Conservation (phyloP, 2,888 invertebrate species). For the Lordiphosa andalusiaca region DNA sequence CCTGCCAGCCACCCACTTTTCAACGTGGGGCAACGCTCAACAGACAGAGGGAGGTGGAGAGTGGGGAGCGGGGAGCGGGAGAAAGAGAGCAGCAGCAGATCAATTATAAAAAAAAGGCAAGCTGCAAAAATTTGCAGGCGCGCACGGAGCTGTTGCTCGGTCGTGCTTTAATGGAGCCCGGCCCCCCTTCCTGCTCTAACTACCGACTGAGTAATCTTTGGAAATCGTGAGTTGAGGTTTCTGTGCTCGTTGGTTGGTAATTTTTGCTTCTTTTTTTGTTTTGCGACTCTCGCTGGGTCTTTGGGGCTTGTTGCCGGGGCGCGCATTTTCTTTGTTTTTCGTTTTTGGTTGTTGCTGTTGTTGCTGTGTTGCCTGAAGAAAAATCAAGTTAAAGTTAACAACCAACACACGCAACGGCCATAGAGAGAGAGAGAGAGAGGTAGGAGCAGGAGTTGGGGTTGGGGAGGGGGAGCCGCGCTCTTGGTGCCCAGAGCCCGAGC, state of each 20-base stretch:
- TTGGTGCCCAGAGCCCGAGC: slow-evolving; percentile 56
- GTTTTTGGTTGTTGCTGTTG: slow-evolving; percentile 29
- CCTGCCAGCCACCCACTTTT: neutral
- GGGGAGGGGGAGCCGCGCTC: slow-evolving; percentile 22
- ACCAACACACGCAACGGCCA: slow-evolving; percentile 56
- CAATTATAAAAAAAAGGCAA: slow-evolving; percentile 15
- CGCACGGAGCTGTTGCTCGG: slow-evolving; percentile 51
- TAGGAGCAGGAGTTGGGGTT: slow-evolving; percentile 6
- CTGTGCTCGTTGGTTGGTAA: slow-evolving; percentile 6
- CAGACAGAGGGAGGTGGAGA: slow-evolving; percentile 2
- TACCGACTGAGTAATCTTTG: slow-evolving; percentile 52
- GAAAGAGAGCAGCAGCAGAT: slow-evolving; percentile 18
- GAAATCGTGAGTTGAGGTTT: slow-evolving; percentile 65
- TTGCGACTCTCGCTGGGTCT: slow-evolving; percentile 29
- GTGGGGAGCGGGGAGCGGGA: slow-evolving; percentile 4
- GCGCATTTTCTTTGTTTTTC: slow-evolving; percentile 72
- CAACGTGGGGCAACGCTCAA: slow-evolving; percentile 6
- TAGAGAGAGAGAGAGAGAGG: slow-evolving; percentile 27
- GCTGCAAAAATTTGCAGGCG: slow-evolving; percentile 40
- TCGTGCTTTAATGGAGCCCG: slow-evolving; percentile 57
- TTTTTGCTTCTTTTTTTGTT: slow-evolving; percentile 34
- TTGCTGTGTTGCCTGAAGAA: slow-evolving; percentile 54
- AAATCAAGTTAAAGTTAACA: slow-evolving; percentile 73
- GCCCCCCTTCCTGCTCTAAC: neutral
- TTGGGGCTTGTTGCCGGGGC: slow-evolving; percentile 27